Conservation (phyloP, 2,113 vertebrate genomes). For the Amblyornis subalaris region DNA sequence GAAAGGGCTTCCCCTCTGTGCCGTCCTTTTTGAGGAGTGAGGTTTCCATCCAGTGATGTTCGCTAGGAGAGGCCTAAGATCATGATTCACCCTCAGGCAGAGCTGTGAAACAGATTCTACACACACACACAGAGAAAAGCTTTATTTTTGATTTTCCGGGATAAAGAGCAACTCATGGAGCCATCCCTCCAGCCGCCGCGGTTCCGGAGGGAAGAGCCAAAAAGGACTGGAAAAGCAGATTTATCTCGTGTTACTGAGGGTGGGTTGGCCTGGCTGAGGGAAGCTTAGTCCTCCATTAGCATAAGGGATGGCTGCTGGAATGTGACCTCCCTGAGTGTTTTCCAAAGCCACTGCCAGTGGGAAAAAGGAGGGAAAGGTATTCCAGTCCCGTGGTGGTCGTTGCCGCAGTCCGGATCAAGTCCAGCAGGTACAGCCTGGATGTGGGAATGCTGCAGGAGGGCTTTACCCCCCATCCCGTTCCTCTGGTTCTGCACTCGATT, state of each 20-base stretch:
- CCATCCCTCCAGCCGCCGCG: background rate
- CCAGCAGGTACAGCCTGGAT: background rate
- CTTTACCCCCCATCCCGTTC: background rate
- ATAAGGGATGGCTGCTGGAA: background rate
- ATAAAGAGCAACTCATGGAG: background rate
- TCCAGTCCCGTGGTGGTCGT: fast-evolving
- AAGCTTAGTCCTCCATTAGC: background rate
- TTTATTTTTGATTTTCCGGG: background rate
- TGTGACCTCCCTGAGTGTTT: background rate
- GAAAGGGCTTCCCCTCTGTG: background rate
- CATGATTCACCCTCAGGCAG: background rate
- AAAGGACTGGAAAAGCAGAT: background rate
- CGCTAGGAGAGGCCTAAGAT: background rate
- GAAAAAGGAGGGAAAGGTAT: background rate
- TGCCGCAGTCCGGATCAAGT: background rate
- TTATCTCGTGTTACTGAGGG: background rate
- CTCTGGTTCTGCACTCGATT: background rate
- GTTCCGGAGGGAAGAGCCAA: background rate
- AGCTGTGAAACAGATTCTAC: background rate
- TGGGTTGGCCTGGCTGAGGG: background rate
- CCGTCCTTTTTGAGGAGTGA: background rate
- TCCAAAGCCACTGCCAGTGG: background rate
- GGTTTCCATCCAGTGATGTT: background rate
- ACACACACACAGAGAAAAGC: background rate
- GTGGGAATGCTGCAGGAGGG: background rate